Percentiles rank a stretch among this genome's conserved stretches.
Evolutionary conservation across 2,113 vertebrate species (phyloP).

Genomic region (Megaceryle torquata): DNA sequence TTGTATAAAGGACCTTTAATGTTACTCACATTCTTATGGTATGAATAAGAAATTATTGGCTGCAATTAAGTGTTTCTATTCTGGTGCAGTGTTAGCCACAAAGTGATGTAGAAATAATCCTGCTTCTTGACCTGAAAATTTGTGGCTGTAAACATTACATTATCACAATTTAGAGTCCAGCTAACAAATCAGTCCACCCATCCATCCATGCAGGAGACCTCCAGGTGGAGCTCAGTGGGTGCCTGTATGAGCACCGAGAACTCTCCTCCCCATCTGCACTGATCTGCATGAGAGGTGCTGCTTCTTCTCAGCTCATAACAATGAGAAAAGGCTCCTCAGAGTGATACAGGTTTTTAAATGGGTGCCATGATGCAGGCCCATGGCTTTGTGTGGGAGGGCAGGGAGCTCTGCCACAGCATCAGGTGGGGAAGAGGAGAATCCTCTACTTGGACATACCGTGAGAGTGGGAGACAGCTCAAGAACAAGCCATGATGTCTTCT

Average conservation of each 20-base stretch:
- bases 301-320: neutral
- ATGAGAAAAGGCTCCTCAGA: neutral
- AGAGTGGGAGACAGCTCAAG: neutral
- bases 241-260: neutral
- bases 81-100: neutral
- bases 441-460: neutral
- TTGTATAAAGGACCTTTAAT: neutral
- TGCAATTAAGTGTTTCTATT: neutral
- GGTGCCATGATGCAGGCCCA: neutral
- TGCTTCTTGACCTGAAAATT: neutral
- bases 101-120: neutral
- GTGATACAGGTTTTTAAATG: neutral
- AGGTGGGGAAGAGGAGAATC: neutral
- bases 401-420: neutral
- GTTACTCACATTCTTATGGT: neutral
- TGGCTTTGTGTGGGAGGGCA: neutral
- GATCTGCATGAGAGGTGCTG: neutral
- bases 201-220: neutral
- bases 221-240: neutral
- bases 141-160: neutral
- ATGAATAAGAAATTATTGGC: neutral
- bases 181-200: neutral
- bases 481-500: neutral
- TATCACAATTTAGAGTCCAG: neutral
- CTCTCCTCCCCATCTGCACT: neutral